Evolutionary conservation across 2,113 vertebrate genomes (phyloP).

Genomic region (Melanerpes aurifrons): DNA sequence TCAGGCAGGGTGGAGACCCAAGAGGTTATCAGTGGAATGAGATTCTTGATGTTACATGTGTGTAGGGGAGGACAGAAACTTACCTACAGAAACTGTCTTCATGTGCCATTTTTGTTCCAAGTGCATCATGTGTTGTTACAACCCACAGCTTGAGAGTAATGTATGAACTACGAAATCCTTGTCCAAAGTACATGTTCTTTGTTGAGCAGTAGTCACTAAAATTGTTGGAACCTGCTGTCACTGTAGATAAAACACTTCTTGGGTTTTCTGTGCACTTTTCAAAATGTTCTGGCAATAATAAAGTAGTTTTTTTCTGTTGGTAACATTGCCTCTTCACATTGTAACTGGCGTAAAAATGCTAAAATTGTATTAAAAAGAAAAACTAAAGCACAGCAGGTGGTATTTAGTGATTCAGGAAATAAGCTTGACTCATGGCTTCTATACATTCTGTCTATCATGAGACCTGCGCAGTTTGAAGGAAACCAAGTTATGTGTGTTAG

Average conservation of each 20-base stretch:
- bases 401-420: background rate
- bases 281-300: background rate
- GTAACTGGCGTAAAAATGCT: background rate
- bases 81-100: background rate
- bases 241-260: background rate
- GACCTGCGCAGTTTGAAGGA: background rate
- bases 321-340: background rate
- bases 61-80: background rate
- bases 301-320: background rate
- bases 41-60: accelerated
- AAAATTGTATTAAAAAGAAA: background rate
- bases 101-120: background rate
- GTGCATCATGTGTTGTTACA: background rate
- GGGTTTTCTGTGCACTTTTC: background rate
- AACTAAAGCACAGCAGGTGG: background rate
- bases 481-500: background rate
- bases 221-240: background rate
- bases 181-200: background rate
- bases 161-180: background rate
- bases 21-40: background rate
- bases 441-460: background rate
- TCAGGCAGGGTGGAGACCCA: background rate
- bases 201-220: background rate
- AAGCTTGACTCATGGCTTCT: background rate
- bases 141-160: background rate